phyloP scores from a whole-genome alignment of 2,113 vertebrate genomes.

The Anoplopoma fimbria region DNA sequence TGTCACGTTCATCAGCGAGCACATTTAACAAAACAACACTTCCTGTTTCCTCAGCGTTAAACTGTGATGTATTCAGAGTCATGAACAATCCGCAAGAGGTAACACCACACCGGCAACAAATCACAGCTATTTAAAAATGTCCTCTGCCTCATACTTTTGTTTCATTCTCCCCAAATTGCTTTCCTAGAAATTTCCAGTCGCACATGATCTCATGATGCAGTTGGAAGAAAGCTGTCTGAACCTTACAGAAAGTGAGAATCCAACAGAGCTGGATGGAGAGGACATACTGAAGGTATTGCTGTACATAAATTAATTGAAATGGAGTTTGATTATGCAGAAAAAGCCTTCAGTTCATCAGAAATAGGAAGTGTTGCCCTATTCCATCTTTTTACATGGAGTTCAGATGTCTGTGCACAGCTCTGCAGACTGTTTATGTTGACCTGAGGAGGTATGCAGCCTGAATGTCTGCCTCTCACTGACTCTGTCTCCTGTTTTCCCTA shows the following conservation, averaged over 20 bases:
- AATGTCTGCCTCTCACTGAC: conserved; percentile 44
- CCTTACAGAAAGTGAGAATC: conserved; percentile 20
- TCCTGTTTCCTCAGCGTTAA: conserved; percentile 66
- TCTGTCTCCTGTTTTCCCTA: conserved; percentile 25
- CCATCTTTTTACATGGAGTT: conserved; percentile 19
- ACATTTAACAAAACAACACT: not conserved
- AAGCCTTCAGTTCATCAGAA: not conserved
- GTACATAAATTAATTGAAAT: not conserved
- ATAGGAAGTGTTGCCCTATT: not conserved
- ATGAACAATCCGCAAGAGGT: conserved; percentile 46
- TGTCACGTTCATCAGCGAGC: not conserved
- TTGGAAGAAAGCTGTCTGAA: conserved; percentile 48
- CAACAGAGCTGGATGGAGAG: conserved; percentile 7
- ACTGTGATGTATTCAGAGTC: conserved; percentile 54
- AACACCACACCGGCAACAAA: not conserved
- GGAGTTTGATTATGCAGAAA: not conserved
- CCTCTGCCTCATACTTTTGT: not conserved
- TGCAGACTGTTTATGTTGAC: conserved; percentile 48
- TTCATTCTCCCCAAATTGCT: not conserved
- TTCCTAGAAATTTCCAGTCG: conserved; percentile 20
- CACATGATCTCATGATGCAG: not conserved
- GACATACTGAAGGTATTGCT: conserved; percentile 65
- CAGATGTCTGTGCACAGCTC: conserved; percentile 16
- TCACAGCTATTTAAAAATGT: not conserved
- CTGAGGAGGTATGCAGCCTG: conserved; percentile 42